Evolutionary conservation across 1,140 invertebrate species (phyloP), one percentile per base, ranked within the genome.

Genomic region (Drosophila truncata): DNA sequence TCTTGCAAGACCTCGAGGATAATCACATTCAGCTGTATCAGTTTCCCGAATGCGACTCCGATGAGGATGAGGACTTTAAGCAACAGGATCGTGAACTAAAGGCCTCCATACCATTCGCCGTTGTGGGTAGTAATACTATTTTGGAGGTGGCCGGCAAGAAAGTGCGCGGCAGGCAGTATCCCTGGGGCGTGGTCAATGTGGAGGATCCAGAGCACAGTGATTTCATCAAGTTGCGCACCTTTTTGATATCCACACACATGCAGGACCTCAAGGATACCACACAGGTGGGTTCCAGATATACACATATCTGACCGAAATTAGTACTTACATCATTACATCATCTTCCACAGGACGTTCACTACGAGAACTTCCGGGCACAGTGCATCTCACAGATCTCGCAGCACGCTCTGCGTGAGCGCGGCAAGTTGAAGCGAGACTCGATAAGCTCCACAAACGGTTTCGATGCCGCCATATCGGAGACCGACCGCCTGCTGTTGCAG

Each of bases 181-280:
- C 98, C 0, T 99, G 99, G 99, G 99, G 99, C 18, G 96, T 99
- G 41, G 98, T 99, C 4, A 98, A 99, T 95, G 98, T 99, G 67
- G 99, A 99, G 93, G 99, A 99, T 93, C 96, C 98, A 8, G 96
- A 97, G 75, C 98, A 99, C 93, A 99, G 98, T 88, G 99, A 99
- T 93, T 99, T 99, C 93, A 96, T 98, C 33, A 98, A 99, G 92
- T 94, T 99, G 49, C 95, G 98, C 71, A 99, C 98, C 73, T 99
- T 99, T 96, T 94, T 99, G 44, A 99, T 99, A 85, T 97, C 97
- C 11, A 98, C 97, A 37, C 97, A 99, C 92, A 97, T 99, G 97
- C 97, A 99, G 92, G 98, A 99, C 93, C 93, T 99, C 54, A 98
- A 99, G 93, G 98, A 99, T 91, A 97, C 98, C 2, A 99, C 98